Evolutionary conservation across 92 coral and sea anemone species (phyloP).

Genomic region (Isaurus tuberculatus): DNA sequence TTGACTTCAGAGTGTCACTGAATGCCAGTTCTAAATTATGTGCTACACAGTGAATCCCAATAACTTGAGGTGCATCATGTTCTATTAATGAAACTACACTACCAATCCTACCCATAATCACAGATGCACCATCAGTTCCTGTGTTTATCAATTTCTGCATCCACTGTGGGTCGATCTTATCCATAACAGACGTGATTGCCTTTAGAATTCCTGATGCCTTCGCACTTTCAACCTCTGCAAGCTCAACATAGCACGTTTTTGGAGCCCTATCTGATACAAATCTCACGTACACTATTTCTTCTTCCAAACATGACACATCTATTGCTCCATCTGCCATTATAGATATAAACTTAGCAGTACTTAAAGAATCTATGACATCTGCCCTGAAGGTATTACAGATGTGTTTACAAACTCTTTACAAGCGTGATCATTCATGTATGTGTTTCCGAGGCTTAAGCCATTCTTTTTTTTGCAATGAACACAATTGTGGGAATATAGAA

Average conservation of each 20-base stretch:
- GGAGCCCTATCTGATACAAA: too few relatives aligned
- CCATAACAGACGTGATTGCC: slow-evolving; percentile 45
- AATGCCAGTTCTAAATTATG: slow-evolving; percentile 57
- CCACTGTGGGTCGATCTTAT: background rate
- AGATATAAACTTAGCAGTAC: slow-evolving; percentile 48
- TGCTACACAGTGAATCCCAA: slow-evolving; percentile 51
- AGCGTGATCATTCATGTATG: slow-evolving; percentile 45
- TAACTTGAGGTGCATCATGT: slow-evolving; percentile 56
- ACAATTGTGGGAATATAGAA: slow-evolving; percentile 49
- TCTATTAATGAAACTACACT: slow-evolving; percentile 52
- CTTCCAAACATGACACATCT: slow-evolving; percentile 42
- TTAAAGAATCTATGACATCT: slow-evolving; percentile 27
- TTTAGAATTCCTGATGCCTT: slow-evolving; percentile 42
- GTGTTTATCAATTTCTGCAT: too few relatives aligned
- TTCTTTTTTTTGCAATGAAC: slow-evolving; percentile 44
- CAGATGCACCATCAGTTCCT: too few relatives aligned
- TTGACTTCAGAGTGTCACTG: slow-evolving; percentile 48
- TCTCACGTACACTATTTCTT: slow-evolving; percentile 32
- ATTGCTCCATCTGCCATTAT: slow-evolving; percentile 55
- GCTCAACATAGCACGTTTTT: slow-evolving; percentile 48
- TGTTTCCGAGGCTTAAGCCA: slow-evolving; percentile 44
- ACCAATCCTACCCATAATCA: too few relatives aligned
- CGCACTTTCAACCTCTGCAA: slow-evolving; percentile 42
- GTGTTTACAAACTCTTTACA: slow-evolving; percentile 54
- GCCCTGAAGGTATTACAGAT: slow-evolving; percentile 27